These are phyloP conservation scores for Ommatoiulus sabulosus DNA, from an alignment of 2,888 invertebrate species.

Conservation along the genomic window DNA sequence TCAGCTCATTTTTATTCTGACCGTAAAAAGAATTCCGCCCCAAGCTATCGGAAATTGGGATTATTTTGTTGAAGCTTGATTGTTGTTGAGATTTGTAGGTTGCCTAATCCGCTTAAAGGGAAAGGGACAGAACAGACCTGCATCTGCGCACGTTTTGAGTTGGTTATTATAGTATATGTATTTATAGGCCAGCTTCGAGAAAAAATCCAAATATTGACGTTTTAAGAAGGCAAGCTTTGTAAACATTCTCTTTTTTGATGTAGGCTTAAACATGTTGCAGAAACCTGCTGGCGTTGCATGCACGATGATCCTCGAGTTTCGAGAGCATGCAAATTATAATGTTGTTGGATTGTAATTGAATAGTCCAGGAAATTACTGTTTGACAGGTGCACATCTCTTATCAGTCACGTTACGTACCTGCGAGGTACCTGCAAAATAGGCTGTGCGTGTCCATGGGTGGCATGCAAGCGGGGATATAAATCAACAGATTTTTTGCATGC, in stretches of 20 bases:
- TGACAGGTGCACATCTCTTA: conserved; percentile 40
- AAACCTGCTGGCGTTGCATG: conserved; percentile 30
- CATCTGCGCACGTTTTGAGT: background rate
- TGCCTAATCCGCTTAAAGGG: conserved; percentile 14
- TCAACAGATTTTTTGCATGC: background rate
- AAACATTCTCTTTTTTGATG: background rate
- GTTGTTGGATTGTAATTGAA: conserved; percentile 43
- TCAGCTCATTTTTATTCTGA: too few relatives aligned
- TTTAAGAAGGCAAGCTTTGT: conserved; percentile 16
- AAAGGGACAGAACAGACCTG: background rate
- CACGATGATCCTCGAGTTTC: background rate
- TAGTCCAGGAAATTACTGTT: conserved; percentile 31
- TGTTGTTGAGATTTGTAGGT: background rate
- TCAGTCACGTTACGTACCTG: conserved; percentile 17
- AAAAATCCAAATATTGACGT: conserved; percentile 28
- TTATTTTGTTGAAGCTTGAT: background rate
- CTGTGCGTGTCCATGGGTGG: conserved; percentile 31
- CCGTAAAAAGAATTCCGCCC: background rate
- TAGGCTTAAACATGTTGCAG: background rate
- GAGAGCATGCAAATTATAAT: conserved; percentile 38
- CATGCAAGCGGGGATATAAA: background rate
- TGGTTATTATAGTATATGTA: background rate
- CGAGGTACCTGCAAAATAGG: background rate
- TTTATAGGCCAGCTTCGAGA: background rate
- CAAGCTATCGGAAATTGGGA: background rate